phyloP scores from a whole-genome alignment of 2,797 vertebrate genomes.

The Acanthornis magna region DNA sequence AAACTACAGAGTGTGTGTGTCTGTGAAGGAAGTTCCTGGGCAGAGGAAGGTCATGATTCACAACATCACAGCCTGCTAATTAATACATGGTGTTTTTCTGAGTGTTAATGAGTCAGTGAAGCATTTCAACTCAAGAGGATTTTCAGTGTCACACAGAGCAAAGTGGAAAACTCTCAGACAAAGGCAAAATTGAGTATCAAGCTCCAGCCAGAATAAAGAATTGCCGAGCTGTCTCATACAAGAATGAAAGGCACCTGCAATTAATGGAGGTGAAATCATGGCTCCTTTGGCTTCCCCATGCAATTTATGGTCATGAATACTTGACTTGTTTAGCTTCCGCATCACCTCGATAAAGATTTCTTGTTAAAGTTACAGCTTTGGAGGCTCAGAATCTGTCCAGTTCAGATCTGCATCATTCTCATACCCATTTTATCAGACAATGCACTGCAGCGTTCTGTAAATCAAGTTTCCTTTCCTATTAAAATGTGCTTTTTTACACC shows the following conservation, averaged over 20 bases:
- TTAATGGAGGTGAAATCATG: neutral
- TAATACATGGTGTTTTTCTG: neutral
- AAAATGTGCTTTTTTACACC: neutral
- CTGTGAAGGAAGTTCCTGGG: slow-evolving; percentile 11
- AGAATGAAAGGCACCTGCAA: slow-evolving; percentile 19
- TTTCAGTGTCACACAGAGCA: neutral
- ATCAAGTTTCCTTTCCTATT: neutral
- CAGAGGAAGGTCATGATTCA: neutral
- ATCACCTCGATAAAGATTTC: neutral
- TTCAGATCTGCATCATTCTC: neutral
- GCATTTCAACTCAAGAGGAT: neutral
- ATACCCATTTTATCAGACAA: neutral
- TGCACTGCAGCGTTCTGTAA: neutral
- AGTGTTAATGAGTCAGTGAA: neutral
- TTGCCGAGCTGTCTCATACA: neutral
- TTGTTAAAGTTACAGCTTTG: slow-evolving; percentile 39
- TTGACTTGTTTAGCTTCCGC: neutral
- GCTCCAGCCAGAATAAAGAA: neutral
- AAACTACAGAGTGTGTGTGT: neutral
- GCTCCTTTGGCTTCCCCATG: neutral
- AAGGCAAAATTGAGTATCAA: neutral
- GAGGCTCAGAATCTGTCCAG: neutral
- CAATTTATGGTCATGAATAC: slow-evolving; percentile 11
- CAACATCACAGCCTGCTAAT: neutral
- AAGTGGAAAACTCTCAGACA: neutral